Base-by-base conservation (phyloP, 2,888 invertebrate species). In the Ophion ellenae region DNA sequence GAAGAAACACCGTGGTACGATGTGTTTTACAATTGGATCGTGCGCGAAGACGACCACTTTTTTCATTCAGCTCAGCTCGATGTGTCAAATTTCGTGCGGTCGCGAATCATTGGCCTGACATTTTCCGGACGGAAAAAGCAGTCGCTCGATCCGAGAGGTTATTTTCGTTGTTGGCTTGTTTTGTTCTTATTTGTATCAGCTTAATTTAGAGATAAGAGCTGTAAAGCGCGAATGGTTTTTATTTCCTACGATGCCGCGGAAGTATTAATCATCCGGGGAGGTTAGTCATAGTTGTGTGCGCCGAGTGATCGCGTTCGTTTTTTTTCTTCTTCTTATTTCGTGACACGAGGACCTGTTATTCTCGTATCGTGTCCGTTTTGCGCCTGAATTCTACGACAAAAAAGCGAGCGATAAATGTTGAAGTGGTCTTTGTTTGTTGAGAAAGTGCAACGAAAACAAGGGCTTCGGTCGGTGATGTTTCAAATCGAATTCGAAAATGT, bases 211-310 rank as follows among this genome's bases (percentile, higher is more conserved):
- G 81, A 81, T 74, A 74, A 81, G 40, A 67, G 17, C 57, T 40
- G 59, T 14, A 14, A 61, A 59, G 63, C 36, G 11, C 63, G 76
- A 11, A 9, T 11, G 61, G 14, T 59, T 75, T 79, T 69, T 77
- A 66, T 70, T 77, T 69, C 7, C 14, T 59, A 14, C 40, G 47
- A 66, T 79, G 66, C 47, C 63, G 63, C 53, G 28, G 28, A 76
- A 59, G 81, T 76, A 86, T 86, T 86, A 86, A 86, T 83, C 85
- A 86, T 67, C 45, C 61, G 63, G 32, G 64, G 63, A 64, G 75
- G 73, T 86, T 86, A 86, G 85, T 86, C 85, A 86, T 80, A 76
- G 70, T 75, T 47, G 53, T 20, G 73, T 24, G 74, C 69, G 57
- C 40, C 14, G 53, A 63, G 47, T 53, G 59, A 73, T 81, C 81